Percentiles rank a stretch among this genome's conserved stretches.
phyloP scores from a whole-genome alignment of 2,113 vertebrate genomes.

The Chaetodon auriga region DNA sequence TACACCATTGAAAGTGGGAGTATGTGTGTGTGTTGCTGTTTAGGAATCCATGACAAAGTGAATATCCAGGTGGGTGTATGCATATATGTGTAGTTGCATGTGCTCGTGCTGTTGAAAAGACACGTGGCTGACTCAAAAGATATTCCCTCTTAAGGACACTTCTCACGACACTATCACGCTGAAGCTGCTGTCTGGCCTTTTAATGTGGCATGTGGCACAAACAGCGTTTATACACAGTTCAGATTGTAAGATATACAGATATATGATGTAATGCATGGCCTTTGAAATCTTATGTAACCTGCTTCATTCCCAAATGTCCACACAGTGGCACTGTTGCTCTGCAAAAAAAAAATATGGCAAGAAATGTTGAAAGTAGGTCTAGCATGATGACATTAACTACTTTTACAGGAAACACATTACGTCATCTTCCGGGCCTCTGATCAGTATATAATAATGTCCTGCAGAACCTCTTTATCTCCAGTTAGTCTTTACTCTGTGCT shows the following conservation, averaged over 20 bases:
- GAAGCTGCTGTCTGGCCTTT: background rate
- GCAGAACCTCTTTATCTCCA: constrained; percentile 24
- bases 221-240: background rate
- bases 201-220: background rate
- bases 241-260: background rate
- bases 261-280: constrained; percentile 68
- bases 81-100: background rate
- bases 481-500: constrained; percentile 4
- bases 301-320: constrained; percentile 53
- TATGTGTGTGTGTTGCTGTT: background rate
- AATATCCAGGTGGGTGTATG: background rate
- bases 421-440: constrained; percentile 63
- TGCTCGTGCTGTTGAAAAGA: background rate
- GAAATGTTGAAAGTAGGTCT: constrained; percentile 48
- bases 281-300: constrained; percentile 69
- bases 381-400: constrained; percentile 67
- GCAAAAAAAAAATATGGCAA: background rate
- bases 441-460: constrained; percentile 14
- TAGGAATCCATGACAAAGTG: background rate
- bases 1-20: background rate
- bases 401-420: constrained; percentile 77
- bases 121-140: background rate
- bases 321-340: constrained; percentile 79
- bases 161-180: background rate
- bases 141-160: background rate